Evolutionary conservation across 2,797 vertebrate genomes (phyloP).

Genomic region (Coilia nasus): DNA sequence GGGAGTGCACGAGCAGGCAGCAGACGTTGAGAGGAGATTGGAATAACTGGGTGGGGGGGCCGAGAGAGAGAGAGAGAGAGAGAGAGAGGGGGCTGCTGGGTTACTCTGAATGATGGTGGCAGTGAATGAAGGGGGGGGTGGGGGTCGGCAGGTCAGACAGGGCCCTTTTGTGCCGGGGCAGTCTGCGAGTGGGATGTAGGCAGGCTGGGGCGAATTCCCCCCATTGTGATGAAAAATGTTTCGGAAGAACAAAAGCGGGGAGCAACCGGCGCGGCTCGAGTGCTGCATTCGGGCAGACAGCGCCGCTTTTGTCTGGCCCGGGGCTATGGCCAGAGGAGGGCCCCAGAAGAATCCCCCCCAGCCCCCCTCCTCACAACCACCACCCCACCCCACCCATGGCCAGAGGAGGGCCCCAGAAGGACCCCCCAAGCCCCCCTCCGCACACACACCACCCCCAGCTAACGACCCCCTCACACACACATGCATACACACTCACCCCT

Average conservation of each 20-base stretch:
- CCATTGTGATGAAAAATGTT: constrained; percentile 80
- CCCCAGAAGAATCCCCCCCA: constrained; percentile 45
- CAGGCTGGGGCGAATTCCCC: constrained; percentile 67
- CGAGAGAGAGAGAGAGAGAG: not conserved
- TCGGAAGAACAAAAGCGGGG: constrained; percentile 69
- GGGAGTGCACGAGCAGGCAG: constrained; percentile 22
- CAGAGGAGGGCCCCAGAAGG: constrained; percentile 71
- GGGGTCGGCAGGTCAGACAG: constrained; percentile 66
- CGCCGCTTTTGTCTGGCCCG: constrained; percentile 70
- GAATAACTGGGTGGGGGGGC: constrained; percentile 53
- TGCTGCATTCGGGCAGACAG: constrained; percentile 72
- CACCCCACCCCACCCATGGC: constrained; percentile 54
- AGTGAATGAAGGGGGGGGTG: constrained; percentile 60
- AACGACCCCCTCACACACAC: constrained; percentile 26
- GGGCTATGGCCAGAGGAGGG: constrained; percentile 73
- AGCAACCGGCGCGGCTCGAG: constrained; percentile 73
- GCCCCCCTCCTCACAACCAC: not conserved
- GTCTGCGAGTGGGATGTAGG: constrained; percentile 52
- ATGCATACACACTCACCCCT: constrained; percentile 29
- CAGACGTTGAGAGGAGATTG: constrained; percentile 53
- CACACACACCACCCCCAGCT: not conserved
- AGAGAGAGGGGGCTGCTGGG: constrained; percentile 61
- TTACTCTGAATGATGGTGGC: constrained; percentile 66
- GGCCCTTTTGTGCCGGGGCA: constrained; percentile 59
- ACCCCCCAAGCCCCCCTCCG: not conserved